These are phyloP conservation scores for Heliopora coerulea DNA, from an alignment of 92 coral and sea anemone species.

Conservation along the genomic window DNA sequence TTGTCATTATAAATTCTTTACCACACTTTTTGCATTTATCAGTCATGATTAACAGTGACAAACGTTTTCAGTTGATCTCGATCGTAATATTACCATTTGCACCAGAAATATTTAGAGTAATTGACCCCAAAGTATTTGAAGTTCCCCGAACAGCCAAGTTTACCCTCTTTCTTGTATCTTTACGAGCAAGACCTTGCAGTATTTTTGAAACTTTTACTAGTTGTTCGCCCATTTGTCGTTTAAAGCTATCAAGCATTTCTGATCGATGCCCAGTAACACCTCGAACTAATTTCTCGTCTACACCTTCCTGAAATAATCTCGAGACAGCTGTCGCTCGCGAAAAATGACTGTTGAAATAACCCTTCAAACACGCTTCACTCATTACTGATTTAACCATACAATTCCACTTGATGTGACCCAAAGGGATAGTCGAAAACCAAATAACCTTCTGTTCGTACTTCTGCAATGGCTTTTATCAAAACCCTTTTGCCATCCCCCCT, in stretches of 20 bases:
- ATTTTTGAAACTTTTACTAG: constrained; percentile 12
- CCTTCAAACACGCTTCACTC: constrained; percentile 32
- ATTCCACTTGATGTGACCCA: constrained; percentile 33
- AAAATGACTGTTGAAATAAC: constrained; percentile 38
- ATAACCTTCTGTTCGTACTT: constrained; percentile 6
- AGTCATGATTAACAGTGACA: too few species aligned
- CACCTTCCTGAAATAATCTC: constrained; percentile 26
- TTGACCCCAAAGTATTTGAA: neutral
- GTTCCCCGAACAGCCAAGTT: neutral
- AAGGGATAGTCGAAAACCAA: constrained; percentile 17
- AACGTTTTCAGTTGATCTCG: neutral
- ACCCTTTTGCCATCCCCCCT: neutral
- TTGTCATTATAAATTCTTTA: too few species aligned
- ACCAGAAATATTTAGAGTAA: neutral
- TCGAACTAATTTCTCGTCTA: neutral
- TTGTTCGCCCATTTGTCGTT: constrained; percentile 30
- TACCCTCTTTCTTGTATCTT: neutral
- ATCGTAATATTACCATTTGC: neutral
- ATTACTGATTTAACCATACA: constrained; percentile 37
- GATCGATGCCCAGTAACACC: constrained; percentile 48
- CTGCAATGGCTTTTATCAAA: constrained; percentile 1
- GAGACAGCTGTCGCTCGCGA: constrained; percentile 40
- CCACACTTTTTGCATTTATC: too few species aligned
- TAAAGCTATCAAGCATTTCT: constrained; percentile 32
- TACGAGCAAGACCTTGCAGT: constrained; percentile 12